These are phyloP conservation scores for Theocolax elegans DNA, from an alignment of 1,140 invertebrate species.

Conservation along the genomic window DNA sequence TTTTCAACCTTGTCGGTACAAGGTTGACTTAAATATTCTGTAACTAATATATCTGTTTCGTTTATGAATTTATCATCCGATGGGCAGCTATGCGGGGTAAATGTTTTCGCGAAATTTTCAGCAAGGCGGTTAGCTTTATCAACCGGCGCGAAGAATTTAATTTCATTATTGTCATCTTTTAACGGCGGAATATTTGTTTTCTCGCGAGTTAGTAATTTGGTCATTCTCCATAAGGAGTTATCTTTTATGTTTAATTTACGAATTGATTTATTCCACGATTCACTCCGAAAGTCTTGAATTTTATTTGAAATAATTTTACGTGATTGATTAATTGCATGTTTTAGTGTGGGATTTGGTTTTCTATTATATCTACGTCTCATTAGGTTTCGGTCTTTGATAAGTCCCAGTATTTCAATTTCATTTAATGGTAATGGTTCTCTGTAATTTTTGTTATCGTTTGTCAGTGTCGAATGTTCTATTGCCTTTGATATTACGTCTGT, in stretches of 20 bases:
- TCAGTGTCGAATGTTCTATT: background rate
- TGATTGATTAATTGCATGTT: constrained; percentile 11
- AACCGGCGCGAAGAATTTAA: background rate
- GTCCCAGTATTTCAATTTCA: too few species aligned
- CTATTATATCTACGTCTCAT: background rate
- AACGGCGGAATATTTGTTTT: background rate
- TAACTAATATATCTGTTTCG: too few species aligned
- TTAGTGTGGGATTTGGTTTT: background rate
- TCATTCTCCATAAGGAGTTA: constrained; percentile 22
- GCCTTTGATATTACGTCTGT: background rate
- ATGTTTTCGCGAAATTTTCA: background rate
- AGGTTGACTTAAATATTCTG: too few species aligned
- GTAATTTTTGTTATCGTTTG: too few species aligned
- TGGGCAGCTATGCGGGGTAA: too few species aligned
- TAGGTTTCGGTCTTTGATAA: constrained; percentile 13
- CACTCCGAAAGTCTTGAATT: background rate
- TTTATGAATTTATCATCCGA: too few species aligned
- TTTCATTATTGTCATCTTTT: background rate
- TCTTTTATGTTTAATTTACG: constrained; percentile 16
- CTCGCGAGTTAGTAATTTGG: constrained; percentile 3
- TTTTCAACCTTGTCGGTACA: background rate
- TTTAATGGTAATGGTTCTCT: background rate
- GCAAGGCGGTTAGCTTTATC: constrained; percentile 16
- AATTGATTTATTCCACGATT: constrained; percentile 4
- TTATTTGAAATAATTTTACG: background rate